Evolutionary conservation across 2,113 vertebrate species (phyloP).

Genomic region (Azemiops feae): DNA sequence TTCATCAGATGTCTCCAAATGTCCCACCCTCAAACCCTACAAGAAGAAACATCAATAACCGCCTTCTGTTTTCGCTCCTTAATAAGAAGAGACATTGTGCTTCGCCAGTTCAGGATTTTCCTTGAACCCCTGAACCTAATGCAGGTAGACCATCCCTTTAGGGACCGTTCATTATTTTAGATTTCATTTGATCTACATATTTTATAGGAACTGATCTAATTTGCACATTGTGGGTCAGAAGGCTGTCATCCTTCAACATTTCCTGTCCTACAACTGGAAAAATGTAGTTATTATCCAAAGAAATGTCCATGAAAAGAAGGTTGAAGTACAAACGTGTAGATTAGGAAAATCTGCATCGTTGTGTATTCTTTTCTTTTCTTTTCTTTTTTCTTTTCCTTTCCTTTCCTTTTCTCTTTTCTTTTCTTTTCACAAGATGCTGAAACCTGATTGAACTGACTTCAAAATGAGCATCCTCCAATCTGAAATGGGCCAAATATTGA

Average conservation of each 20-base stretch:
- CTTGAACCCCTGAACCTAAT: background rate
- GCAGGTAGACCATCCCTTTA: too few species aligned
- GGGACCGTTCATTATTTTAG: background rate
- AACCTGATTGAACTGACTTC: background rate
- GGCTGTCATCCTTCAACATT: background rate
- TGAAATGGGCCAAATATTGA: background rate
- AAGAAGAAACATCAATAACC: background rate
- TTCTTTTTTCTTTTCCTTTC: too few species aligned
- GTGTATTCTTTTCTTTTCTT: background rate
- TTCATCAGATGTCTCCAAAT: background rate
- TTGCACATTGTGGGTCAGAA: background rate
- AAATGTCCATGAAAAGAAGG: background rate
- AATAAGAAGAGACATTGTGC: background rate
- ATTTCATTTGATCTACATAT: background rate
- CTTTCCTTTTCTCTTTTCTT: too few species aligned
- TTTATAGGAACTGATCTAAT: background rate
- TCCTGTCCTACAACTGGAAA: too few species aligned
- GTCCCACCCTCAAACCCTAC: background rate
- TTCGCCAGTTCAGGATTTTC: background rate
- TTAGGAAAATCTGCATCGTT: background rate
- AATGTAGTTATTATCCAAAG: background rate
- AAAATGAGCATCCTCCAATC: background rate
- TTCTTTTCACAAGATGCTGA: background rate
- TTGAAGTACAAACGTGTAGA: background rate
- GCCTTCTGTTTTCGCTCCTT: background rate